Evolutionary conservation across 2,797 vertebrate genomes (phyloP), one percentile per base, ranked within the genome.

Genomic region (Botia kubotai): DNA sequence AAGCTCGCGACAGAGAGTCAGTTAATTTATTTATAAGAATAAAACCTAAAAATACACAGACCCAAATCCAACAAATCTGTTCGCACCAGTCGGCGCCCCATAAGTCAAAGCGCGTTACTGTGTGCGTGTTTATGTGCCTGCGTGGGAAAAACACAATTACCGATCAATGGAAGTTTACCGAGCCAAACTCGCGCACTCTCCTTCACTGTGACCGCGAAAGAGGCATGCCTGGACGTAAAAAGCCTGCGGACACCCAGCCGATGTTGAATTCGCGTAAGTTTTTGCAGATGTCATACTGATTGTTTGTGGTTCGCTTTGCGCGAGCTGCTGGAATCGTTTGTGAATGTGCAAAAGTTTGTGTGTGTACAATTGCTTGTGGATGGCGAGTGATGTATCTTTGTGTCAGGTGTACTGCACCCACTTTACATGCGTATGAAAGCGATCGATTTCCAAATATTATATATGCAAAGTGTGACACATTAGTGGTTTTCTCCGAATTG

Each of bases 211-310:
- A 84, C 82, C 81, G 89, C 84, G 87, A 88, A 84, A 88, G 81
- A 77, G 87, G 73, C 84, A 79, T 67, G 71, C 16, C 74, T 84
- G 81, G 83, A 90, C 84, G 82, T 48, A 82, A 86, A 87, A 87
- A 88, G 84, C 92, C 90, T 89, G 90, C 89, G 89, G 87, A 88
- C 88, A 89, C 85, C 87, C 87, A 81, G 90, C 87, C 80, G 79
- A 87, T 81, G 66, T 88, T 89, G 86, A 89, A 92, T 86, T 86
- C 70, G 86, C 88, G 93, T 93, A 93, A 94, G 93, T 94, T 88
- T 85, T 85, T 89, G 78, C 81, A 79, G 36, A 48, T 63, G 55
- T 16, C 39, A 33, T 29, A 23, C 11, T 63, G 67, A 77, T 66
- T 60, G 8, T 58, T 16, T 26, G 39, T 29, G 53, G 6, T 26